A percentile compares a stretch with the other conserved stretches of the same genome.
Conservation (phyloP, 2,797 vertebrate genomes). For the Falco columbarius region DNA sequence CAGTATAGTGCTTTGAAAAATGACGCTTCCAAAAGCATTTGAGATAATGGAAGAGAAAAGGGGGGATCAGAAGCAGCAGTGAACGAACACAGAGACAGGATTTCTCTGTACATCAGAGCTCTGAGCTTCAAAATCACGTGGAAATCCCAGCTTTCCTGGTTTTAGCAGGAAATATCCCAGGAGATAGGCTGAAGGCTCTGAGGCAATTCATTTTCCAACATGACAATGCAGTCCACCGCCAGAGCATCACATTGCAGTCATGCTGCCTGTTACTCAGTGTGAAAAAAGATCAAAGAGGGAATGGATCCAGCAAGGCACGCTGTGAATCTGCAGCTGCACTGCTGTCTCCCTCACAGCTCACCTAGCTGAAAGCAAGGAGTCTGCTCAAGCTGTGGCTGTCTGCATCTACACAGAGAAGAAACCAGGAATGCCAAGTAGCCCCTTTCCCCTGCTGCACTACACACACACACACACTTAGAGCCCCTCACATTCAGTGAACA, state of each 20-base stretch:
- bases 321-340: neutral
- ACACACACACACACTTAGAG: neutral
- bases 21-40: neutral
- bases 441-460: neutral
- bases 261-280: neutral
- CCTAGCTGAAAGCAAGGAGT: neutral
- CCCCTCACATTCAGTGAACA: neutral
- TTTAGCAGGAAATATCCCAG: slow-evolving; percentile 5
- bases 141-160: neutral
- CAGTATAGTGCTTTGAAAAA: neutral
- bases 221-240: neutral
- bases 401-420: neutral
- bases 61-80: neutral
- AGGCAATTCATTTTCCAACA: neutral
- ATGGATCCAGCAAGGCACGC: rapidly evolving
- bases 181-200: neutral
- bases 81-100: neutral
- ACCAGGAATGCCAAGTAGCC: neutral
- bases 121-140: neutral
- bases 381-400: neutral
- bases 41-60: neutral
- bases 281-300: neutral
- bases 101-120: neutral
- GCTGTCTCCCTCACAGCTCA: neutral
- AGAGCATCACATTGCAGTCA: slow-evolving; percentile 46